Base-by-base conservation (phyloP, 2,888 invertebrate genomes). In the Amphipyra tragopoginis region DNA sequence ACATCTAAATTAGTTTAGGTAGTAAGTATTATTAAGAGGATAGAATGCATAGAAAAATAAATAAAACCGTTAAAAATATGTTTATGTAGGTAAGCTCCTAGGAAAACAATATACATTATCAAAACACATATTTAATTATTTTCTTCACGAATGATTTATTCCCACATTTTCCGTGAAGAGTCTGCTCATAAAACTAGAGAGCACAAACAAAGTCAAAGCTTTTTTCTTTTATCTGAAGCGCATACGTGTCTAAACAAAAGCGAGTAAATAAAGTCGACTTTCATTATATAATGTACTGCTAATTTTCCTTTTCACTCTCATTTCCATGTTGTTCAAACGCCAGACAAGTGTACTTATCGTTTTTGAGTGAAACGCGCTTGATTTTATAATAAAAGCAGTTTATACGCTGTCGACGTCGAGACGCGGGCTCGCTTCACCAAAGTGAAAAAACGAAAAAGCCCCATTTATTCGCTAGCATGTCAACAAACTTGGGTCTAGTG, bases 341-440 rank as follows among this genome's bases (percentile, higher is more conserved):
- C 70, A 80, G 82, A 80, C 83, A 76, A 83, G 85, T 57, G 75
- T 72, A 74, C 84, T 82, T 80, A 82, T 82, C 79, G 77, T 81
- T 80, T 84, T 82, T 77, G 76, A 77, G 75, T 81, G 82, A 87
- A 87, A 86, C 75, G 79, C 80, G 82, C 85, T 87, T 88, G 87
- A 90, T 90, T 92, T 90, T 89, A 87, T 89, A 85, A 86, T 86
- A 89, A 87, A 89, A 89, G 83, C 86, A 79, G 86, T 88, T 86
- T 85, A 85, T 85, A 71, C 83, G 70, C 62, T 74, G 80, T 81
- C 79, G 84, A 83, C 82, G 87, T 72, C 77, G 83, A 83, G 83
- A 81, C 84, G 82, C 64, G 64, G 71, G 77, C 72, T 74, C 68
- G 54, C 72, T 75, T 58, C 60, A 52, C 42, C 60, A 65, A 44